Base-by-base conservation (phyloP, 2,797 vertebrate species). In the Phrynocephalus forsythii region DNA sequence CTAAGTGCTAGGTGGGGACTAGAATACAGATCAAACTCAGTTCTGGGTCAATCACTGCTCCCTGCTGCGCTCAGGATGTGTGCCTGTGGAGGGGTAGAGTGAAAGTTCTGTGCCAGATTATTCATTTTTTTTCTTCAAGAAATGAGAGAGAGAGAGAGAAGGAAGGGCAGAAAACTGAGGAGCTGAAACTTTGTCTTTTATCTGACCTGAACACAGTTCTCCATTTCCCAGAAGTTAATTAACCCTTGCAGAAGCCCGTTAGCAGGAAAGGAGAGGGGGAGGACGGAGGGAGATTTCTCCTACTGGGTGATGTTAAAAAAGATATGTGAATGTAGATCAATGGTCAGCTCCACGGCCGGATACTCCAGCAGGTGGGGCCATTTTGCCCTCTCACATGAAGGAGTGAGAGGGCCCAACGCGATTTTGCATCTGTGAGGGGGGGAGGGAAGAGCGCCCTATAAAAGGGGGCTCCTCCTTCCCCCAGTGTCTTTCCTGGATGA, bases 11-110 rank as follows among this genome's bases (percentile, higher is more conserved):
- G 79, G 52, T 63, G 80, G 84, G 82, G 83, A 33, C 56, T 16
- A 5, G 83, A 68, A 85, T 76, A 81, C 50, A 87, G 84, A 89
- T 80, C 85, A 89, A 83, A 83, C 82, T 16, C 67, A 73, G 52
- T 86, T 89, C 85, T 89, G 84, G 67, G 84, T 83, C 84, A 86
- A 52, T 81, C 48, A 71, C 30, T 33, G 79, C 63, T 76, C 50
- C 87, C 83, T 76, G 63, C 88, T 79, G 88, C 66, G 63, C 33
- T 11, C 10, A 24, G n/a, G 66, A 8, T 71, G 78, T 56, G 30
- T 71, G 24, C 5, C 11, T 72, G 69, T 60, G 50, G 66, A 10
- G 60, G 28, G 5, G 10, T 24, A 5, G 28, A 71, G 63, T 9
- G 24, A 87, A 52, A 84, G 38, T 71, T 56, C 69, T 48, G n/a